These are phyloP conservation scores for Phaonia tiefii DNA, from an alignment of 2,888 invertebrate species.

Conservation along the genomic window DNA sequence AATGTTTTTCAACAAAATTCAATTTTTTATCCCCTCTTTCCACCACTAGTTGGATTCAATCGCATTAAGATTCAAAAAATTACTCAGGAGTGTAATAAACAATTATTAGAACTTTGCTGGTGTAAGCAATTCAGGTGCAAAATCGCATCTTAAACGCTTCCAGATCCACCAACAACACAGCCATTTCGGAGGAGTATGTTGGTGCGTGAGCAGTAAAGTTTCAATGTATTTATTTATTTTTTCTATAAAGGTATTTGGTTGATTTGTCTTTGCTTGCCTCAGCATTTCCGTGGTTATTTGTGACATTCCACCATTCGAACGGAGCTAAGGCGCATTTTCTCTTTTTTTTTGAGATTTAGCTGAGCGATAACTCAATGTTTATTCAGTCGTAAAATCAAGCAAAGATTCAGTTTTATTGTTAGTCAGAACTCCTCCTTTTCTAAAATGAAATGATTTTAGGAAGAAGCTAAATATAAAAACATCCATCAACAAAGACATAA, in stretches of 20 bases:
- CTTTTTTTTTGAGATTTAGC: too few species aligned
- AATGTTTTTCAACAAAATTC: too few species aligned
- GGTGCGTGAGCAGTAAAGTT: background rate
- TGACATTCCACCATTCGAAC: too few species aligned
- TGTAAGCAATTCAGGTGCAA: constrained; percentile 13
- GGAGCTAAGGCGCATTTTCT: background rate
- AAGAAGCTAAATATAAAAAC: background rate
- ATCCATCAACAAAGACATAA: background rate
- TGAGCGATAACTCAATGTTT: constrained; percentile 32
- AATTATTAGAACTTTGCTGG: background rate
- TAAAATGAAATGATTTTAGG: constrained; percentile 4
- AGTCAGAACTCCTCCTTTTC: background rate
- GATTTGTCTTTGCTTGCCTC: constrained; percentile 38
- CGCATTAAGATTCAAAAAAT: too few species aligned
- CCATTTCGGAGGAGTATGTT: too few species aligned
- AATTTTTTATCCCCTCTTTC: too few species aligned
- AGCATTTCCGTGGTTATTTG: constrained; percentile 6
- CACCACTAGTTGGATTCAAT: too few species aligned
- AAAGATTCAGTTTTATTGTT: constrained; percentile 5
- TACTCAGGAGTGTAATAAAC: too few species aligned
- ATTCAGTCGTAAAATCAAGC: constrained; percentile 38
- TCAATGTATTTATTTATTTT: background rate
- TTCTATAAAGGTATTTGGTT: constrained; percentile 38
- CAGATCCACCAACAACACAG: too few species aligned
- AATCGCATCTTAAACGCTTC: background rate